Evolutionary conservation across 2,888 invertebrate genomes (phyloP), one percentile per base, ranked within the genome.

Genomic region (Sarcophaga caerulescens): DNA sequence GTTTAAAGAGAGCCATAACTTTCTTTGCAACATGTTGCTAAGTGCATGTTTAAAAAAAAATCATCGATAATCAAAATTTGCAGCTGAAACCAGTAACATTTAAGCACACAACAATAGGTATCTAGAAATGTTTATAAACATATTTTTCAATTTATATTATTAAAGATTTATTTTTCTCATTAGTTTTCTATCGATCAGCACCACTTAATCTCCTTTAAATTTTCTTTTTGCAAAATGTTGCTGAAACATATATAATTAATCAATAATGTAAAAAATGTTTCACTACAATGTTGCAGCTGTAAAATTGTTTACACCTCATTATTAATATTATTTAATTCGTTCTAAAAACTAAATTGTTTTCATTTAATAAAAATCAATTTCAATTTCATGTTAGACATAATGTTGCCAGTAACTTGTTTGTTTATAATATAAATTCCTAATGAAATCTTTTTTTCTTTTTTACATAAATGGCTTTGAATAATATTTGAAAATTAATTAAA

Each of bases 221-320:
- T 25, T 14, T 63, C 3, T 14, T 17, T 12, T 63, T 14, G 10
- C 21, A 60, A 21, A 17, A 60, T 60, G 21, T n/a, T 60, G 17
- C 60, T n/a, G 17, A 21, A 23, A 62, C 35, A 35, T 35, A 35
- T 8, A 35, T 6, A 35, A 35, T 8, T 35, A 35, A 6, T 35
- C 1, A 8, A 25, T 35, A 35, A 35, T 3, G 8, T 23, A 21
- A 8, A 44, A 68, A 62, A 62, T 74, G 19, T 52, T 68, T 65
- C 66, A 44, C 57, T 57, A 76, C 35, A 60, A 62, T 74, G n/a
- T 52, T 68, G 75, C 44, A 66, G 21, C 57, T 65, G 3, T 0
- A 52, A 52, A 52, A 52, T 52, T 52, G 52, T 52, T 52, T 52
- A 17, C 52, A 17, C 12, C 14, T 14, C 17, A 17, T 17, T 35